Evolutionary conservation across 2,888 invertebrate species (phyloP).

Genomic region (Celastrina argiolus): DNA sequence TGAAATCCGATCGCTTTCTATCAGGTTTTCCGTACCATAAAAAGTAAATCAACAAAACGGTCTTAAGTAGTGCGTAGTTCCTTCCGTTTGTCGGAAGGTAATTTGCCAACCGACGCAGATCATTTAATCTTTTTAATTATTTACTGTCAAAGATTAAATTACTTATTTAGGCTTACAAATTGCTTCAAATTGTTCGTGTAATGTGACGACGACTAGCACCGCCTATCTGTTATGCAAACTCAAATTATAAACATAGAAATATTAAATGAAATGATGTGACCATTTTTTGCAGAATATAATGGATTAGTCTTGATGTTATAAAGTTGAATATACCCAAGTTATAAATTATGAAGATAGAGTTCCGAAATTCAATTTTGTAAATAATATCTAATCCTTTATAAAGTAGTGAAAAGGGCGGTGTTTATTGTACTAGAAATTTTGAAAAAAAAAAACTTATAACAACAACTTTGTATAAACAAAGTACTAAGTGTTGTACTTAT

Average conservation of each 20-base stretch:
- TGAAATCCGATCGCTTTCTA: neutral
- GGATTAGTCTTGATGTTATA: neutral
- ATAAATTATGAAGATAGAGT: too few relatives aligned
- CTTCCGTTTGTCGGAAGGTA: neutral
- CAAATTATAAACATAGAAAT: constrained; percentile 8
- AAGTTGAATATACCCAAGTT: too few relatives aligned
- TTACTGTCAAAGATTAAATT: constrained; percentile 14
- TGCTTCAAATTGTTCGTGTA: neutral
- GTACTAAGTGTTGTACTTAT: too few relatives aligned
- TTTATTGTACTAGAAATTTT: too few relatives aligned
- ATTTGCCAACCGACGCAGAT: neutral
- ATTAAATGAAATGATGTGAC: constrained; percentile 7
- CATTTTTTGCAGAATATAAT: neutral
- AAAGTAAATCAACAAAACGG: neutral
- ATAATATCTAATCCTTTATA: too few relatives aligned
- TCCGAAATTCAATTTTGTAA: too few relatives aligned
- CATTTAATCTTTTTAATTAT: constrained; percentile 2
- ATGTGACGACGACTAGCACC: neutral
- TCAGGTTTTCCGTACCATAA: neutral
- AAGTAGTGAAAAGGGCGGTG: too few relatives aligned
- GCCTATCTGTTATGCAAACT: neutral
- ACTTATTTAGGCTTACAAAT: constrained; percentile 4
- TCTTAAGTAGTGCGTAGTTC: neutral
- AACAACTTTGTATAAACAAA: too few relatives aligned
- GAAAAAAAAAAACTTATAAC: too few relatives aligned